These are phyloP conservation scores for Nematopogon swammerdamellus DNA, from an alignment of 2,888 invertebrate species.

Conservation along the genomic window DNA sequence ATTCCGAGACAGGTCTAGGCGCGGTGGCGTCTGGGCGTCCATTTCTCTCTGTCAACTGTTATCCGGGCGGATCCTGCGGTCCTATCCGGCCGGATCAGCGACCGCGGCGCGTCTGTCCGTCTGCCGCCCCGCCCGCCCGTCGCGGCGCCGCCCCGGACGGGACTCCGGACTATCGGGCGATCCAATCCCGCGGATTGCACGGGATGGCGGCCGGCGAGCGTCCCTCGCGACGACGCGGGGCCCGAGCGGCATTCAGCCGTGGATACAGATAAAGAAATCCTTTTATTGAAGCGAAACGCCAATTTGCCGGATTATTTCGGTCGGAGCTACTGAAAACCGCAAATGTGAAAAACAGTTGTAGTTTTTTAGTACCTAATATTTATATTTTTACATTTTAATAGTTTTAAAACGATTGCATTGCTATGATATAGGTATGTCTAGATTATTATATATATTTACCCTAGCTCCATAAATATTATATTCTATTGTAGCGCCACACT, in stretches of 20 bases:
- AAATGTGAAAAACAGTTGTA: too few species aligned
- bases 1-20: not conserved
- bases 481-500: too few species aligned
- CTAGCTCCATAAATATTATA: too few species aligned
- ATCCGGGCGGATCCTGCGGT: constrained; percentile 42
- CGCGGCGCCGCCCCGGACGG: not conserved
- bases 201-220: not conserved
- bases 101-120: not conserved
- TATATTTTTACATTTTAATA: too few species aligned
- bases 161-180: not conserved
- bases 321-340: too few species aligned
- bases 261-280: not conserved
- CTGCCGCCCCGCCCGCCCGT: not conserved
- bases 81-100: constrained; percentile 21
- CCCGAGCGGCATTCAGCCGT: not conserved
- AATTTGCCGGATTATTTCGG: too few species aligned
- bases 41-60: constrained; percentile 49
- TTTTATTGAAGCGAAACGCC: too few species aligned
- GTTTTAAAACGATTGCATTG: too few species aligned
- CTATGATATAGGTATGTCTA: too few species aligned
- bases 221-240: not conserved
- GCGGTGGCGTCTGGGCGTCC: constrained; percentile 24
- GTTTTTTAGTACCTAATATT: too few species aligned
- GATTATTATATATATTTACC: too few species aligned
- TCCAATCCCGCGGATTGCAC: constrained; percentile 1